Base-by-base conservation (phyloP, 2,888 invertebrate genomes). In the Cantharis lateralis region DNA sequence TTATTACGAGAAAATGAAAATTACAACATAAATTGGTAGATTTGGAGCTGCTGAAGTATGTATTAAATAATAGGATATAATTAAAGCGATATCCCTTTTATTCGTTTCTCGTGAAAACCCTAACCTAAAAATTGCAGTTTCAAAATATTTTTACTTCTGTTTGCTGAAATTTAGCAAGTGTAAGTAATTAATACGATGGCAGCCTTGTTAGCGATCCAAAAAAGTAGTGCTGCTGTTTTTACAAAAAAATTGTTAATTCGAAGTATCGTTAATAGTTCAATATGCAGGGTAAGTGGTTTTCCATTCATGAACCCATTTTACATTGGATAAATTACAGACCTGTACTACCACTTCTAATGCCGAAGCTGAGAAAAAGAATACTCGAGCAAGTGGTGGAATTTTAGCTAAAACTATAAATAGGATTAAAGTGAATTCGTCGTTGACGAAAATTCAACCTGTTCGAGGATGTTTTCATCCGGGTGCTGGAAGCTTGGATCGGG, bases 391-490 rank as follows among this genome's bases (percentile, higher is more conserved):
- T 66, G 74, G 66, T 11, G 84, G 85, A 26, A 83, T 87, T 72
- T 80, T 87, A 75, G 80, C 86, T 10, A 81, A 83, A 78, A 78
- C 84, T 26, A 78, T 87, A 78, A 83, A 83, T 66, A 82, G 84
- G 64, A 80, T 83, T 75, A 83, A 82, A 80, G 62, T 82, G n/a
- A 78, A 75, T 64, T 77, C 80, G 16, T 81, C 81, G 61, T 86
- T 87, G 80, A 87, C 88, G 61, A 89, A 88, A 77, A 82, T 80
- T 74, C 90, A 90, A 82, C 90, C 90, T 75, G 89, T 89, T 71
- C 87, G 97, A 90, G 93, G 93, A 90, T 98, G 97, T 91, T 96
- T 97, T 91, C 97, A 98, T 91, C 96, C 97, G 88, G 97, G 97
- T 84, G 92, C 93, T 68, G 93, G 95, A 84, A 84, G 84, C 32